Percentiles rank a stretch among this genome's conserved stretches.
Evolutionary conservation across 2,797 vertebrate genomes (phyloP).

Genomic region (Pseudochirops corinnae): DNA sequence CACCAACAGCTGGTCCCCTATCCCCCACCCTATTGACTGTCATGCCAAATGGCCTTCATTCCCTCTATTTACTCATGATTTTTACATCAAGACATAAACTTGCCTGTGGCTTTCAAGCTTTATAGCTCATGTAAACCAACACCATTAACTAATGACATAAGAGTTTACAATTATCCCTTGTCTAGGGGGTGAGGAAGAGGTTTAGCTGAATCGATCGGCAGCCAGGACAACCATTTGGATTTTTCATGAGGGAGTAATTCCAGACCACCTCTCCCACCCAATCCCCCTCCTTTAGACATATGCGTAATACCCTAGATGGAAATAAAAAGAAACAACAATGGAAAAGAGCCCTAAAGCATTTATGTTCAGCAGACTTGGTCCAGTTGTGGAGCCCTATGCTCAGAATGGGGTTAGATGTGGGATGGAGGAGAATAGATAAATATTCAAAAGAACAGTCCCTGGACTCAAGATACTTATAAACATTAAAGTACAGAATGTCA

Average conservation of each 20-base stretch:
- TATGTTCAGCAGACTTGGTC: neutral
- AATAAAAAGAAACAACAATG: neutral
- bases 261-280: neutral
- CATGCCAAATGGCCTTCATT: neutral
- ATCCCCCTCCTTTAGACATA: neutral
- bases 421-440: neutral
- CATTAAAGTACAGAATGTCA: neutral
- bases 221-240: neutral
- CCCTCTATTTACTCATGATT: constrained; percentile 4
- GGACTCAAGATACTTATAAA: neutral
- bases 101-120: constrained; percentile 28
- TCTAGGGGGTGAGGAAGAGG: neutral
- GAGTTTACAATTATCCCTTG: constrained; percentile 20
- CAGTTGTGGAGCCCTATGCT: neutral
- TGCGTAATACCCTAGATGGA: neutral
- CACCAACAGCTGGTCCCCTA: neutral
- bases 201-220: neutral
- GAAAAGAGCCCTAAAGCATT: neutral
- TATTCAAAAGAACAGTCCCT: neutral
- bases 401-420: neutral
- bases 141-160: constrained; percentile 30
- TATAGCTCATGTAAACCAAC: constrained; percentile 20
- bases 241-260: neutral
- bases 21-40: neutral
- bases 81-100: neutral